Evolutionary conservation across 2,113 vertebrate species (phyloP).

Genomic region (Lamprologus callipterus): DNA sequence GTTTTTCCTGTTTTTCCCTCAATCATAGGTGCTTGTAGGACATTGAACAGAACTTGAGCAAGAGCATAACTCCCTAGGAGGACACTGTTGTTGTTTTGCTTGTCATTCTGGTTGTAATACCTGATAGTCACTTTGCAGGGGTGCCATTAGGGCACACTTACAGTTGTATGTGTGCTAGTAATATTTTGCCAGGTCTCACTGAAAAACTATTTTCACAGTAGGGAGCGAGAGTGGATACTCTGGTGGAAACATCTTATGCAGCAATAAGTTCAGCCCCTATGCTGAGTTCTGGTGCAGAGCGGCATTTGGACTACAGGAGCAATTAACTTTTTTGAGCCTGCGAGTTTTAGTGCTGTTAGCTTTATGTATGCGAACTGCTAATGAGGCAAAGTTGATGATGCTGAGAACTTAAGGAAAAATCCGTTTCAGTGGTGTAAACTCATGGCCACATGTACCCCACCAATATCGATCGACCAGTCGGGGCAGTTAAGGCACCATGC

Average conservation of each 20-base stretch:
- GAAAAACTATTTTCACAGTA: not conserved
- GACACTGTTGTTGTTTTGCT: not conserved
- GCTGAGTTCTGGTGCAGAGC: not conserved
- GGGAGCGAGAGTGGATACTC: not conserved
- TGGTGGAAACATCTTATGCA: not conserved
- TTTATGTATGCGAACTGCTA: not conserved
- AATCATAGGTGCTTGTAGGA: not conserved
- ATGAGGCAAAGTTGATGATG: not conserved
- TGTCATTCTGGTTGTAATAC: not conserved
- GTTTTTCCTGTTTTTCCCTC: not conserved
- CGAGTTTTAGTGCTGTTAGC: not conserved
- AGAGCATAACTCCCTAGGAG: not conserved
- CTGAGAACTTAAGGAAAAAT: not conserved
- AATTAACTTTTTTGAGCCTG: not conserved
- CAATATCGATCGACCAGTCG: not conserved
- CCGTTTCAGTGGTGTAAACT: not conserved
- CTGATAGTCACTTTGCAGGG: not conserved
- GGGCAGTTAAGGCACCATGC: not conserved
- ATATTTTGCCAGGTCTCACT: not conserved
- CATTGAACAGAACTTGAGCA: not conserved
- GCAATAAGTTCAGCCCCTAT: not conserved
- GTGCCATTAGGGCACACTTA: not conserved
- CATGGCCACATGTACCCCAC: not conserved
- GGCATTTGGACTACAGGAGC: not conserved
- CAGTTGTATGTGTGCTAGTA: not conserved